These are phyloP conservation scores for Xanthostigma xanthostigma DNA, from an alignment of 2,888 invertebrate genomes.

Conservation along the genomic window DNA sequence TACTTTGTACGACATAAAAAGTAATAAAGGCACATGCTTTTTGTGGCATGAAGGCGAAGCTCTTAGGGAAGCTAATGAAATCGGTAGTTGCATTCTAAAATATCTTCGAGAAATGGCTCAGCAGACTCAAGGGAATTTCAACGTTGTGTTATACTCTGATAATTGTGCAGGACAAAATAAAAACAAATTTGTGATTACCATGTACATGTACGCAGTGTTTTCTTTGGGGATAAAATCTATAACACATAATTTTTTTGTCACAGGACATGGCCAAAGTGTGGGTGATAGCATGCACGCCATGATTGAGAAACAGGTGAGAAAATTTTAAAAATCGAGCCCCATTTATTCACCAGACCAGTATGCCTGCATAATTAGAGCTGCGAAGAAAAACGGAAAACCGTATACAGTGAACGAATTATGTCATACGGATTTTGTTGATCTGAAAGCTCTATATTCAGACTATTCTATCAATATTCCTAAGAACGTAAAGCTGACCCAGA, in stretches of 20 bases:
- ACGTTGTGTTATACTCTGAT: constrained; percentile 16
- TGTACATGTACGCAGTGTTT: constrained; percentile 12
- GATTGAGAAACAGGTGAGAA: constrained; percentile 13
- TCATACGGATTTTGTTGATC: too few relatives aligned
- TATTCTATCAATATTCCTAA: too few relatives aligned
- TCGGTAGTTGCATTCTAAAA: constrained; percentile 13
- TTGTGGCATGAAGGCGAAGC: constrained; percentile 15
- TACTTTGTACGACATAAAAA: constrained; percentile 11
- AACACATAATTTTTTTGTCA: constrained; percentile 15
- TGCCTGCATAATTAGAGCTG: too few relatives aligned
- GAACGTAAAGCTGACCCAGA: too few relatives aligned
- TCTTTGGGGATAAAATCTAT: constrained; percentile 11
- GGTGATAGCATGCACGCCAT: constrained; percentile 15
- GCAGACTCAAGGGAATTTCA: background rate
- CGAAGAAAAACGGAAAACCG: too few relatives aligned
- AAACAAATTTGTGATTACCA: constrained; percentile 14
- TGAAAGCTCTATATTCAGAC: too few relatives aligned
- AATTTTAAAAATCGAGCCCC: too few relatives aligned
- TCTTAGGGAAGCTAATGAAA: constrained; percentile 14
- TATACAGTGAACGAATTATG: too few relatives aligned
- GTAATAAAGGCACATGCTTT: constrained; percentile 11
- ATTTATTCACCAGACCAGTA: too few relatives aligned
- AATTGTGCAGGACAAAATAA: constrained; percentile 17
- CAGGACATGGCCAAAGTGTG: constrained; percentile 16
- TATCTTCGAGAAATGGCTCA: constrained; percentile 7